A percentile compares a stretch with the other conserved stretches of the same genome.
Conservation (phyloP, 2,888 invertebrate genomes). For the Polymixis flavicincta region DNA sequence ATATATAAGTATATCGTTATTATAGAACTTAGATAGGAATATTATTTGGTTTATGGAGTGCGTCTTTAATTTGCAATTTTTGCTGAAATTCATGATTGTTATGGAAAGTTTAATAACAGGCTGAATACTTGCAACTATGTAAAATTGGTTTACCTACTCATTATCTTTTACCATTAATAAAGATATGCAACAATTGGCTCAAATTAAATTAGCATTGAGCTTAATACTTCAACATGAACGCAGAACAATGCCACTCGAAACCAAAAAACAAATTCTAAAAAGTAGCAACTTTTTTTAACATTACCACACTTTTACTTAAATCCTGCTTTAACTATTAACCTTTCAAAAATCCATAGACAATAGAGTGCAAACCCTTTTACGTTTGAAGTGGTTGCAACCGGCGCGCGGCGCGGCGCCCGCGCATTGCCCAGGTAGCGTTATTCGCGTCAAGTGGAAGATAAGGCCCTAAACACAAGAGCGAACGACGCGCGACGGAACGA, state of each 20-base stretch:
- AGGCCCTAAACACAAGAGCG: conserved; percentile 68
- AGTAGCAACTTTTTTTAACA: conserved; percentile 23
- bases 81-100: no score
- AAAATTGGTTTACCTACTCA: not conserved
- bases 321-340: conserved; percentile 51
- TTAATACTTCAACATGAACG: not conserved
- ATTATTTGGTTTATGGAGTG: not conserved
- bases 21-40: no score
- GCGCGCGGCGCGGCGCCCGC: conserved; percentile 76
- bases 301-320: conserved; percentile 28
- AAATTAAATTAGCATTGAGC: conserved; percentile 9
- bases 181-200: not conserved
- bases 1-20: no score
- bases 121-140: not conserved
- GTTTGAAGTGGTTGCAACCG: conserved; percentile 77
- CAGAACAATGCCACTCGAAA: conserved; percentile 16
- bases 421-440: conserved; percentile 80
- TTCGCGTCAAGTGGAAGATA: conserved; percentile 82
- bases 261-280: conserved; percentile 27
- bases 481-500: conserved; percentile 60
- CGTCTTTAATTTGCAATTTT: not conserved
- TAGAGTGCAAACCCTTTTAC: conserved; percentile 78
- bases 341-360: conserved; percentile 71
- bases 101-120: not conserved
- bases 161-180: not conserved